Base-by-base conservation (phyloP, 2,797 vertebrate species). In the Cetoscarus ocellatus region DNA sequence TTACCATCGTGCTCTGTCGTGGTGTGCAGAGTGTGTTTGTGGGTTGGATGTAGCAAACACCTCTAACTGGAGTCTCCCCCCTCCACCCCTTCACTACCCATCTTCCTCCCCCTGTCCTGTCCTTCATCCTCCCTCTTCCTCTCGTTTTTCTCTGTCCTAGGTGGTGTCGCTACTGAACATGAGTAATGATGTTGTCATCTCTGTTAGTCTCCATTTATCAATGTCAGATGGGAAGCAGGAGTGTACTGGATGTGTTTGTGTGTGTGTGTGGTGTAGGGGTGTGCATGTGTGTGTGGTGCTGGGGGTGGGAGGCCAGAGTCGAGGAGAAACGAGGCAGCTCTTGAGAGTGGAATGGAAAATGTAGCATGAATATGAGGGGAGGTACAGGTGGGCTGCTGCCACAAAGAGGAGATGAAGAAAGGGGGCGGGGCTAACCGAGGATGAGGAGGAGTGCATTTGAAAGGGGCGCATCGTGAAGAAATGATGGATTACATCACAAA, bases 161-260 rank as follows among this genome's bases (percentile, higher is more conserved):
- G 77, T 84, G 83, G 86, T 91, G 88, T 91, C 81, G 88, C 88
- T 84, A 84, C 90, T 86, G 89, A 92, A 89, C 87, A 93, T 94
- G 93, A 94, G 92, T 94, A 94, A 94, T 92, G 92, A 90, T 86
- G 84, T 91, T 93, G 93, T 94, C 93, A 94, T 90, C 86, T 81
- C 83, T 80, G 86, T 72, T 88, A 88, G 83, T 92, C 86, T 93
- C 91, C 88, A 95, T 95, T 94, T 90, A 92, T 95, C 94, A 93
- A 85, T 87, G 94, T 93, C 92, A 93, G 86, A 82, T 74, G 75
- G 77, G 72, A 78, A 70, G 73, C 60, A 42, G 72, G 71, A 78
- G 79, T 71, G 77, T 64, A 62, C 55, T 69, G 73, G 56, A 68
- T 63, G 1, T 62, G 47, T 73, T 19, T 63, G 53, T 57, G 57